Conservation (phyloP, 2,888 invertebrate genomes). For the Dryococelus australis region DNA sequence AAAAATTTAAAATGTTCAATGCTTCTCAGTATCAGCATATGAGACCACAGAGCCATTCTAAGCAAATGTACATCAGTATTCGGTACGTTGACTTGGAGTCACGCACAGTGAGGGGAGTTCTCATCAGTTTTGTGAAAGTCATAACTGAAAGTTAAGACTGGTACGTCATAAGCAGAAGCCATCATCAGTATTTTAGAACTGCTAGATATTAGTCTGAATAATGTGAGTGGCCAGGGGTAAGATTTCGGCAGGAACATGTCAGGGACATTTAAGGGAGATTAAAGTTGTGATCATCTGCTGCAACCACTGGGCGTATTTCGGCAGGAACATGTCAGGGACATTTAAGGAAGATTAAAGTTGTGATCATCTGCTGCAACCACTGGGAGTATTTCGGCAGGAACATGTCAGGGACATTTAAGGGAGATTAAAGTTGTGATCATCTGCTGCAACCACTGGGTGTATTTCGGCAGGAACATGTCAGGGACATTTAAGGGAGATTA, state of each 20-base stretch:
- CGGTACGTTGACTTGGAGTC: not conserved
- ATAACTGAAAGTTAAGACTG: not conserved
- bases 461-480: not conserved
- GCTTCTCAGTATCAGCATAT: conserved; percentile 13
- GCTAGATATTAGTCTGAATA: not conserved
- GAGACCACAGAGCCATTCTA: conserved; percentile 12
- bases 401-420: conserved; percentile 24
- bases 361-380: not conserved
- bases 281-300: not conserved
- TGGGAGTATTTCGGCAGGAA: not conserved
- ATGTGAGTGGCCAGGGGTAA: not conserved
- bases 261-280: conserved; percentile 13
- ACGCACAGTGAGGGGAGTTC: not conserved
- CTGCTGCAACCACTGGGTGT: not conserved
- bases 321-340: conserved; percentile 20
- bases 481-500: conserved; percentile 13
- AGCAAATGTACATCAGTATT: conserved; percentile 25
- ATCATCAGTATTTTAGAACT: not conserved
- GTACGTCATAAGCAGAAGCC: not conserved
- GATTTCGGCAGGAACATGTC: not conserved
- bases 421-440: not conserved
- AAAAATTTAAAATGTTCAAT: not conserved
- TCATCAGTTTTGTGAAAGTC: conserved; percentile 21
- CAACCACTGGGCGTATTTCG: not conserved
- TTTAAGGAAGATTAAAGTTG: not conserved